These are phyloP conservation scores for Leucoraja ocellata DNA, from an alignment of 2,797 vertebrate species.

Conservation along the genomic window DNA sequence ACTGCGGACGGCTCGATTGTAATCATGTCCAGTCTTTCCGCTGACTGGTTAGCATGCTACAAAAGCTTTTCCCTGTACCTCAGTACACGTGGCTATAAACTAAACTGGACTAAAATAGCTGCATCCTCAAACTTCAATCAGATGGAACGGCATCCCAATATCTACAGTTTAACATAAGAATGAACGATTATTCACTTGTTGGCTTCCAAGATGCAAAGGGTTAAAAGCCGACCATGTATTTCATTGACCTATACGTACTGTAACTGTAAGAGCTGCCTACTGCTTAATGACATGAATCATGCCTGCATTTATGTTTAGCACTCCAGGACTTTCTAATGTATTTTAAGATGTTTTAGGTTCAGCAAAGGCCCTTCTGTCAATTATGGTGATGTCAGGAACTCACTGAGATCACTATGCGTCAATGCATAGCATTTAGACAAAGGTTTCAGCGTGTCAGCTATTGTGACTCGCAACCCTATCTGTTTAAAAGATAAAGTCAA, in stretches of 20 bases:
- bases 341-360: neutral
- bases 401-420: constrained; percentile 16
- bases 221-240: neutral
- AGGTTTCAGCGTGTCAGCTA: neutral
- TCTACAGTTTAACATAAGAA: too few relatives aligned
- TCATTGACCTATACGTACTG: too few relatives aligned
- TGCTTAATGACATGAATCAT: neutral
- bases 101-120: too few relatives aligned
- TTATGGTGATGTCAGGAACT: constrained; percentile 2
- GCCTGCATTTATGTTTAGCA: neutral
- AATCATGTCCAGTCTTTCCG: too few relatives aligned
- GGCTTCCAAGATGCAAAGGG: neutral
- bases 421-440: neutral
- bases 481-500: neutral
- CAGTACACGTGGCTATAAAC: too few relatives aligned
- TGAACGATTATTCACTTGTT: neutral
- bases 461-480: neutral
- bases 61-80: too few relatives aligned
- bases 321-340: neutral
- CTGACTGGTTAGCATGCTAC: too few relatives aligned
- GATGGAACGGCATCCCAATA: too few relatives aligned
- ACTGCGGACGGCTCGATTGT: too few relatives aligned
- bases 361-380: constrained; percentile 30
- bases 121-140: too few relatives aligned
- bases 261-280: neutral